Percentiles rank a stretch among this genome's conserved stretches.
These are phyloP conservation scores for Formica aserva DNA, from an alignment of 2,888 invertebrate genomes.

Conservation along the genomic window DNA sequence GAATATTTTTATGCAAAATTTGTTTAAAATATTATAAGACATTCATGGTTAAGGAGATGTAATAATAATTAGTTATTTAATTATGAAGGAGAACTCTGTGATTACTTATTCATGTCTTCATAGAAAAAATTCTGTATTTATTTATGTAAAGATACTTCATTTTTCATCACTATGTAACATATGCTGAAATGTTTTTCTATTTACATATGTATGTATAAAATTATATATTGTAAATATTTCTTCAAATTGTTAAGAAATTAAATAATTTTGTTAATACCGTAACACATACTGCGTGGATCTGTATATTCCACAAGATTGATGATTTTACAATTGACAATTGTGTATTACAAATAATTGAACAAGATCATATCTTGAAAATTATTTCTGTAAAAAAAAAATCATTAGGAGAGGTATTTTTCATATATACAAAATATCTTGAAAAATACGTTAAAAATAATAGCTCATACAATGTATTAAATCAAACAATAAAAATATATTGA, in stretches of 20 bases:
- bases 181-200: constrained; percentile 7
- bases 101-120: constrained; percentile 6
- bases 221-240: constrained; percentile 1
- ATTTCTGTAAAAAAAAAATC: neutral
- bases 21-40: neutral
- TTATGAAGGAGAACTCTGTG: neutral
- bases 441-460: neutral
- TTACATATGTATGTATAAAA: neutral
- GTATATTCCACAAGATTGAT: neutral
- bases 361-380: neutral
- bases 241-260: constrained; percentile 25
- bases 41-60: neutral
- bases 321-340: neutral
- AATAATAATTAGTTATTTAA: neutral
- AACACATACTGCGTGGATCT: neutral
- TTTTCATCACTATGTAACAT: neutral
- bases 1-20: too few species aligned
- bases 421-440: neutral
- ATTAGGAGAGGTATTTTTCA: neutral
- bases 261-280: constrained; percentile 9
- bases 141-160: neutral
- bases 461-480: neutral
- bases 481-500: neutral
- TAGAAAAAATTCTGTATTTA: neutral
- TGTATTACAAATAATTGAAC: constrained; percentile 1